These are phyloP conservation scores for Paracanthobrama guichenoti DNA, from an alignment of 2,113 vertebrate genomes.

Conservation along the genomic window DNA sequence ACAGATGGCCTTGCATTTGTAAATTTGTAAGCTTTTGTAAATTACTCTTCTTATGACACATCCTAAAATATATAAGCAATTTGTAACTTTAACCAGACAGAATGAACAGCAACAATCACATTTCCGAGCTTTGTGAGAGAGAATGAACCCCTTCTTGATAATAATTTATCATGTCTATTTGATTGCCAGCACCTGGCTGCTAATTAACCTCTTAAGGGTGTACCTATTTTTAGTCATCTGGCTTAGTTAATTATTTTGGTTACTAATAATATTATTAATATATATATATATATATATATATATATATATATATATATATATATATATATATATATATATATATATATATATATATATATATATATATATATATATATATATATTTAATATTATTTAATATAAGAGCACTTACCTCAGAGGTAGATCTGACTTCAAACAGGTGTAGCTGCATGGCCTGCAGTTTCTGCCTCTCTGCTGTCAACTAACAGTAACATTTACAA, in stretches of 20 bases:
- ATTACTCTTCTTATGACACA: background rate
- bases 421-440: slow-evolving; percentile 44
- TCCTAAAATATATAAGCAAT: background rate
- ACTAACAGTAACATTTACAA: slow-evolving; percentile 56
- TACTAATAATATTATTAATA: too few species aligned
- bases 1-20: too few species aligned
- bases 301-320: too few species aligned
- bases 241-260: too few species aligned
- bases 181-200: background rate
- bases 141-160: too few species aligned
- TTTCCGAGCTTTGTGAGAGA: background rate
- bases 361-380: background rate
- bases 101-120: background rate
- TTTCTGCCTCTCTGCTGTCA: slow-evolving; percentile 72
- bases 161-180: too few species aligned
- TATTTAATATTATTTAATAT: background rate
- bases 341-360: too few species aligned
- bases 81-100: background rate
- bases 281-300: too few species aligned
- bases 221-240: too few species aligned
- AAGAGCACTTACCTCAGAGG: slow-evolving; percentile 36
- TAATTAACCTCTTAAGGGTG: background rate
- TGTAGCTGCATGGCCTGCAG: slow-evolving; percentile 74
- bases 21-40: too few species aligned
- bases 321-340: too few species aligned